Evolutionary conservation across 2,113 vertebrate genomes (phyloP), one percentile per base, ranked within the genome.

Genomic region (Pogona vitticeps): DNA sequence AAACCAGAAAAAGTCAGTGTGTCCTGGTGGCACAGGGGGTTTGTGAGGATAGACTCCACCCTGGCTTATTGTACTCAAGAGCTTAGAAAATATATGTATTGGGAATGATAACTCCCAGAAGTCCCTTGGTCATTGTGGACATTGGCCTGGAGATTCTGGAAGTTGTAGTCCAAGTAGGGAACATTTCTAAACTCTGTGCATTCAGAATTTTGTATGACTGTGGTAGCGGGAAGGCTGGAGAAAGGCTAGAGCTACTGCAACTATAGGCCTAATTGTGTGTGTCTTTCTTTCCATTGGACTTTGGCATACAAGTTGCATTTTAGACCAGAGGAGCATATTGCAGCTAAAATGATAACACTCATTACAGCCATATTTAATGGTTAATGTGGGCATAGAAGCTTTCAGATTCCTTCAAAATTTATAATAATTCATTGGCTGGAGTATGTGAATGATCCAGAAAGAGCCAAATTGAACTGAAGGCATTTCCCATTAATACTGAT

Each of bases 341-440:
- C 56, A 58, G 56, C 15, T 15, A 58, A 58, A 58, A 58, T 58
- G 56, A 58, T 58, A 94, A 89, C 61, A 21, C 46, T 82, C 91
- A 92, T 94, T 92, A 89, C 10, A 28, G 12, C 23, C 38, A 31
- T 56, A 12, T 38, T 85, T 89, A 33, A 40, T 89, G 56, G 18
- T 23, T 90, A 90, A 90, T 91, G 85, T 72, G 36, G 36, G 92
- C 93, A 82, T 71, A 84, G 92, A 90, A 40, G 17, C 82, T 87
- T 91, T 70, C 58, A 86, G 86, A 86, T 92, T 92, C 36, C 36
- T 89, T 89, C 73, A 56, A 65, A 90, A 92, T 94, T 93, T 92
- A 90, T 92, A 91, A 88, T 84, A 82, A 93, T 93, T 93, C 91
- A 77, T 42, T 40, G 89, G 77, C 83, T 84, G 89, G 58, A 33